Evolutionary conservation across 2,113 vertebrate species (phyloP), one percentile per base, ranked within the genome.

Genomic region (Hippopotamus amphibius): DNA sequence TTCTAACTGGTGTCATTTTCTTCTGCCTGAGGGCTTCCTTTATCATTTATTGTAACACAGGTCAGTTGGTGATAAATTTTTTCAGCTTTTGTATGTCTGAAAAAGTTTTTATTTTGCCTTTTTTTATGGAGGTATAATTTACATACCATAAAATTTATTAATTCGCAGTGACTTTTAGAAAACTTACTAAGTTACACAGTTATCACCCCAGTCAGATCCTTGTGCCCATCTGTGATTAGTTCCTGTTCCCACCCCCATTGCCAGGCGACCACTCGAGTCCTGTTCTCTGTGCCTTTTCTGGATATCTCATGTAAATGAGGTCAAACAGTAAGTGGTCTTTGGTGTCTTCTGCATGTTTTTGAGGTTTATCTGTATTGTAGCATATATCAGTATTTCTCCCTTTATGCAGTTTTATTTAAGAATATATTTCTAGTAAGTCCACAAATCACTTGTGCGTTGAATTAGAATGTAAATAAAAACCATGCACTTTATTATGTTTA

Each of bases 391-490:
- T 90, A 13, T 71, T 69, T 95, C 63, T 61, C 53, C 72, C 68
- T 13, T 90, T 86, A 61, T 65, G 59, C 7, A 68, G 24, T 82
- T 88, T 92, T 81, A 81, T 46, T 76, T 93, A 93, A 61, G 16
- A 81, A 37, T 87, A 4, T 82, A 43, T 88, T 80, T 93, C 41
- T 74, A 33, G 24, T 66, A 76, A 46, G 22, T 92, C 7, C n/a
- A 19, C 33, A 88, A 46, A 68, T 83, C 48, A 66, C 81, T 88
- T 61, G 19, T 68, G 14, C 7, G 3, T 59, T 48, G 50, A 69
- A 85, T 95, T 91, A 74, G 50, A 83, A 50, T 77, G 30, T 82
- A 68, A 86, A 74, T 88, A 15, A 83, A 88, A 59, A 61, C 4
- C 87, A 24, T 50, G n/a, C 6, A 72, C 9, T 66, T 80, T 30